Evolutionary conservation across 2,888 invertebrate genomes (phyloP), one percentile per base, ranked within the genome.

Genomic region (Pandemis heparana): DNA sequence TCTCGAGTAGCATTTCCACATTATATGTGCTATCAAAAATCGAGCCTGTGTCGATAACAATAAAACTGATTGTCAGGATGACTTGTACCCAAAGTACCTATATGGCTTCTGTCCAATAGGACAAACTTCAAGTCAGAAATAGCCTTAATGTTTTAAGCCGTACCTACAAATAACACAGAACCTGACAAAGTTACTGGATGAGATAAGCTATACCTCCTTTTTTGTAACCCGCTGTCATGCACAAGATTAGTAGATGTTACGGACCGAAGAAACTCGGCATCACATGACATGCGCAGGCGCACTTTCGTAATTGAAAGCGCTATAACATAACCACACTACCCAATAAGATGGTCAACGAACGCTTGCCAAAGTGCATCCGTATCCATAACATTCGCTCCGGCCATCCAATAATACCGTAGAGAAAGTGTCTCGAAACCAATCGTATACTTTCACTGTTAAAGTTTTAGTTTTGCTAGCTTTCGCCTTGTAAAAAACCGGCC

Each of bases 391-490:
- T 53, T 43, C 32, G 56, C 56, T 68, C 43, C 70, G 78, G 80
- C 76, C 79, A 79, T 83, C 80, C 79, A 76, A 79, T 81, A 78
- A 79, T 81, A 81, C 77, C 71, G 66, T 46, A 75, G 86, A 81
- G 89, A 89, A 89, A 92, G 92, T 90, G 87, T 89, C 88, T 82
- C 87, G 85, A 79, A 82, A 82, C 78, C 78, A 75, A 74, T 78
- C 76, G 76, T 76, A 79, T 81, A 87, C 91, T 92, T 92, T 92
- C 91, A 85, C 91, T 87, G 75, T 75, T 78, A 75, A 82, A 79
- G 66, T 68, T 71, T 75, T 73, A 61, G 68, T 72, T 75, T 71
- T 71, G 64, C 71, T 71, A 71, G 66, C 75, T 75, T 70, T 64
- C 68, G 74, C 74, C 41, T 60, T 2, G 64, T 69, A 79, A 85